Evolutionary conservation across 2,113 vertebrate species (phyloP), one percentile per base, ranked within the genome.

Genomic region (Ceyx cyanopectus): DNA sequence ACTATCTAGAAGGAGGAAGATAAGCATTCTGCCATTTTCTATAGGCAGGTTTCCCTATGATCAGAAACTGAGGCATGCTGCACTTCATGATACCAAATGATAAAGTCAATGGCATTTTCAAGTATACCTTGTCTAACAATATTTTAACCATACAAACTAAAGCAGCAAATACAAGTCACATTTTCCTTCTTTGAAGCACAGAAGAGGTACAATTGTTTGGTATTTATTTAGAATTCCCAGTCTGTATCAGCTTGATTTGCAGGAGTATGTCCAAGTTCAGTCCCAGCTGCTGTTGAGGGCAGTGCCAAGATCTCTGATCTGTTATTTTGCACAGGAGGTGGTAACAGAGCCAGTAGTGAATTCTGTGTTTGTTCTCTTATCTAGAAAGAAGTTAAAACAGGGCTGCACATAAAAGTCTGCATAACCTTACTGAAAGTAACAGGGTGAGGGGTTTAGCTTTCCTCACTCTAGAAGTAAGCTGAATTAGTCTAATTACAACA

Each of bases 291-390:
- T 67, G 40, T 66, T n/a, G 96, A 95, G 18, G 93, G 94, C 60
- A 74, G 41, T 24, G 97, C 93, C 13, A 95, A 92, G 73, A 97
- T 85, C 43, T 97, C 96, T 12, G 98, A 97, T 95, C 97, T 98
- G 85, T 96, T 96, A 56, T 97, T 97, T 58, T 98, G 98, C 78
- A 97, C 86, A 32, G 98, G 98, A 84, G 99, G 98, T 94, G 99
- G 99, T 98, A 99, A 96, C 53, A 99, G 97, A 68, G 98, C 98
- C 70, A 99, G 98, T 65, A 99, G 98, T 45, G 98, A 98, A 92
- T 98, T 98, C 94, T 97, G 97, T 85, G 97, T 99, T 95, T 98
- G 98, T 90, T 98, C 98, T 97, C 98, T 99, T 95, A 99, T 98
- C 99, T 99, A 98, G 89, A 66, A 97, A 97, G 72, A 77, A 58